Conservation (phyloP, 1,140 invertebrate genomes). For the Drosophila pseudoananassae region DNA sequence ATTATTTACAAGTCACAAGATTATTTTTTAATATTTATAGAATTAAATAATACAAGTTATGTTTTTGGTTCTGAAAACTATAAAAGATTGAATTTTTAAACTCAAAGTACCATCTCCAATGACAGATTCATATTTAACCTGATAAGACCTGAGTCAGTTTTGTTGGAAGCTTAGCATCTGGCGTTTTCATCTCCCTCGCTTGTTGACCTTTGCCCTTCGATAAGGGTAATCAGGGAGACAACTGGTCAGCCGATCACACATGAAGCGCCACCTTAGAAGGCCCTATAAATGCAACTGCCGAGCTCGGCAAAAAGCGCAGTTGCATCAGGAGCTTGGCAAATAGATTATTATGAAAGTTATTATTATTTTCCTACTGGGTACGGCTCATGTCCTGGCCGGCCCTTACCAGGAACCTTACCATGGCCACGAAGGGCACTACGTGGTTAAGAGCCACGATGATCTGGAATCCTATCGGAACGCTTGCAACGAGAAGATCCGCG, state of each 20-base stretch:
- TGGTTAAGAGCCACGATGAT: constrained; percentile 71
- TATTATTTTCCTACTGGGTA: constrained; percentile 37
- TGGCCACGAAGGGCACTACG: constrained; percentile 47
- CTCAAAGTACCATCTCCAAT: background rate
- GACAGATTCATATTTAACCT: background rate
- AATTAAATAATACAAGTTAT: background rate
- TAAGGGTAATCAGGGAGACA: constrained; percentile 39
- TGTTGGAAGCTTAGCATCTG: constrained; percentile 11
- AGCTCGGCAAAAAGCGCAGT: constrained; percentile 45
- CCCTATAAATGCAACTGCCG: constrained; percentile 57
- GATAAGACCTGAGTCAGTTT: constrained; percentile 20
- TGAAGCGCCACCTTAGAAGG: constrained; percentile 24
- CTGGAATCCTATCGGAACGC: constrained; percentile 49
- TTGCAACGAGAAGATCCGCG: constrained; percentile 60
- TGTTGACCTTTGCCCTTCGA: constrained; percentile 34
- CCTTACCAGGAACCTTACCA: constrained; percentile 28
- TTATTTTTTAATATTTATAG: too few species aligned
- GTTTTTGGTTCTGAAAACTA: background rate
- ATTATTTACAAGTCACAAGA: too few species aligned
- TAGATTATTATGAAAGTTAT: constrained; percentile 48
- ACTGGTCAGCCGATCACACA: constrained; percentile 42
- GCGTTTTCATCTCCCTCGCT: constrained; percentile 3
- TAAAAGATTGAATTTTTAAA: background rate
- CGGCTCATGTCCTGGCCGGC: constrained; percentile 33
- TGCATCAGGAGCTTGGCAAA: constrained; percentile 21